Percentiles rank a stretch among this genome's conserved stretches.
phyloP scores from a whole-genome alignment of 2,888 invertebrate genomes.

The Lissocephala sabroskyi region DNA sequence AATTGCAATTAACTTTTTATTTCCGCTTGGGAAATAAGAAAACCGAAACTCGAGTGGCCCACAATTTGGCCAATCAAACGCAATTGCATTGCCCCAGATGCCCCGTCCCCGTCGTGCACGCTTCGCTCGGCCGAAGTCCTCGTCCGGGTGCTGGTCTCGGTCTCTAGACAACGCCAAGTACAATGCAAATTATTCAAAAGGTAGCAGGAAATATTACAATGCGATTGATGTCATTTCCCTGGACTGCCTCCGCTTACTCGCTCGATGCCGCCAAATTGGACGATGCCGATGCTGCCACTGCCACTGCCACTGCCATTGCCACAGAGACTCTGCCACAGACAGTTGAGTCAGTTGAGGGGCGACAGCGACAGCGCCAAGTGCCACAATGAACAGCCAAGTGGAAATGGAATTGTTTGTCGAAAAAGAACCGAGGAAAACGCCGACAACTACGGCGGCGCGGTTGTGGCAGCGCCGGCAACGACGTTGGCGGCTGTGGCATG shows the following conservation, averaged over 20 bases:
- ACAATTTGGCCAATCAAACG: constrained; percentile 1
- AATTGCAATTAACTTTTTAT: constrained; percentile 34
- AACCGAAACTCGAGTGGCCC: background rate
- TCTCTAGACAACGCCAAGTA: constrained; percentile 31
- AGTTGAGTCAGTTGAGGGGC: constrained; percentile 14
- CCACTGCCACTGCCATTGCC: no score
- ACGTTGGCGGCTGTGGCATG: constrained; percentile 12
- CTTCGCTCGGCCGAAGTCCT: no score
- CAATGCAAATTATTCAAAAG: constrained; percentile 57
- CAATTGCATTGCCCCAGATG: background rate
- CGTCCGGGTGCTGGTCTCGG: no score
- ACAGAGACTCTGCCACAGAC: constrained; percentile 16
- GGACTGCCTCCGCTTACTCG: constrained; percentile 14
- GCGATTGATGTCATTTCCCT: constrained; percentile 55
- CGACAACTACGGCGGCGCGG: no score
- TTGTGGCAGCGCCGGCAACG: no score
- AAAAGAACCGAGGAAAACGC: constrained; percentile 3
- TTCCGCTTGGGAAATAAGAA: constrained; percentile 8
- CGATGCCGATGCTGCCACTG: no score
- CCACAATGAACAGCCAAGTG: constrained; percentile 1
- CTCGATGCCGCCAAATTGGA: constrained; percentile 6
- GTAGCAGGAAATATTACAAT: constrained; percentile 40
- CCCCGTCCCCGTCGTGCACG: no score
- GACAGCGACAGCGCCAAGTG: background rate
- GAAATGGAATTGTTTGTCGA: constrained; percentile 4